Evolutionary conservation across 2,113 vertebrate genomes (phyloP), one percentile per base, ranked within the genome.

Genomic region (Columba livia): DNA sequence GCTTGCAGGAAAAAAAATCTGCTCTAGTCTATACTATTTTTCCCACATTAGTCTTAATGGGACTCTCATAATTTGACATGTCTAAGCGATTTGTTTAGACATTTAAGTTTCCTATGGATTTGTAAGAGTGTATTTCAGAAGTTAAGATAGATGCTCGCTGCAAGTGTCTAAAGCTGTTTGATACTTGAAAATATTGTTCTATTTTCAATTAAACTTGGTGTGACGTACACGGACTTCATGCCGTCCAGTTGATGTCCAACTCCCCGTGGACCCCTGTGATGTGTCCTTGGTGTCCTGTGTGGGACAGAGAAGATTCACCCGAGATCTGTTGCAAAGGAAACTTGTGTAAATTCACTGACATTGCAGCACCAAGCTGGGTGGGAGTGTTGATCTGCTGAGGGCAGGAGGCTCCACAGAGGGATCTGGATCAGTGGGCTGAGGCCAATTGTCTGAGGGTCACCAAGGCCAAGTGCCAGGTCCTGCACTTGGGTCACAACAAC

Each of bases 211-310:
- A 6, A 34, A 24, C 17, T 50, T 26, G 15, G 10, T 48, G 47
- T 26, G 19, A 26, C 11, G 5, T 6, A 5, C 12, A 6, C 12
- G 34, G 72, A 19, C 5, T 40, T 67, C 9, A 5, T 19, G 38
- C 28, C 6, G 0, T 56, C 28, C 44, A 26, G 11, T 15, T 60
- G 61, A 17, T 60, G 15, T 47, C 18, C 44, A 20, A 34, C 42
- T 89, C 36, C 36, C 32, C 12, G 0, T 1, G 7, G 36, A 26
- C 8, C 28, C 10, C 2, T 0, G 9, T 24, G 42, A 8, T 15
- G 19, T 5, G 15, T 11, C 34, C 31, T n/a, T 47, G 32, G 17
- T 29, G 26, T 5, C 17, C 15, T 19, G 18, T 25, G 42, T 29
- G 56, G 36, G 36, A 70, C 57, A 47, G 74, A 50, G 24, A 13